Evolutionary conservation across 2,113 vertebrate genomes (phyloP).

Genomic region (Willisornis vidua): DNA sequence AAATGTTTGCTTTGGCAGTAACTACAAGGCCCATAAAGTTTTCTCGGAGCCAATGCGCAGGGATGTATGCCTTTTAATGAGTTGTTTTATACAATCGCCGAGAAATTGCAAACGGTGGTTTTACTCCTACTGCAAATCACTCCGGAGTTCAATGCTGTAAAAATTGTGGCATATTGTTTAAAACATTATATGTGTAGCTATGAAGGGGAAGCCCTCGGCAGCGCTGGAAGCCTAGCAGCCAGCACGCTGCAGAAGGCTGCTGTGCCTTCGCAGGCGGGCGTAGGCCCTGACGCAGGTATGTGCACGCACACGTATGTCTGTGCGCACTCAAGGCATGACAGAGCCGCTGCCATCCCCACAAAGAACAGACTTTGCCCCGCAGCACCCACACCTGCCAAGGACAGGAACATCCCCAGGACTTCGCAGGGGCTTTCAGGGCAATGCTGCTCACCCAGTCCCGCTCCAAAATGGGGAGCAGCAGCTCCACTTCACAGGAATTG

Average conservation of each 20-base stretch:
- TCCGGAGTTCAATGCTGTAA: not conserved
- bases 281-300: not conserved
- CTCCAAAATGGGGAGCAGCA: fast-evolving
- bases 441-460: fast-evolving
- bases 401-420: not conserved
- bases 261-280: not conserved
- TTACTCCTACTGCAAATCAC: constrained; percentile 15
- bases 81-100: not conserved
- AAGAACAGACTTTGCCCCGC: not conserved
- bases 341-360: not conserved
- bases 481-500: not conserved
- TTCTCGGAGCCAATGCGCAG: not conserved
- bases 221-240: not conserved
- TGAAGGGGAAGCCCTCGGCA: not conserved
- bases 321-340: not conserved
- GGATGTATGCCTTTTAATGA: constrained; percentile 40
- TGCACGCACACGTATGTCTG: not conserved
- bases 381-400: not conserved
- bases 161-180: not conserved
- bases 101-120: constrained; percentile 8
- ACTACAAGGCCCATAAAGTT: constrained; percentile 56
- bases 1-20: constrained; percentile 60
- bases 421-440: not conserved
- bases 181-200: not conserved
- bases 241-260: not conserved